Conservation (phyloP, 2,888 invertebrate genomes). For the Hypercompe scribonia region DNA sequence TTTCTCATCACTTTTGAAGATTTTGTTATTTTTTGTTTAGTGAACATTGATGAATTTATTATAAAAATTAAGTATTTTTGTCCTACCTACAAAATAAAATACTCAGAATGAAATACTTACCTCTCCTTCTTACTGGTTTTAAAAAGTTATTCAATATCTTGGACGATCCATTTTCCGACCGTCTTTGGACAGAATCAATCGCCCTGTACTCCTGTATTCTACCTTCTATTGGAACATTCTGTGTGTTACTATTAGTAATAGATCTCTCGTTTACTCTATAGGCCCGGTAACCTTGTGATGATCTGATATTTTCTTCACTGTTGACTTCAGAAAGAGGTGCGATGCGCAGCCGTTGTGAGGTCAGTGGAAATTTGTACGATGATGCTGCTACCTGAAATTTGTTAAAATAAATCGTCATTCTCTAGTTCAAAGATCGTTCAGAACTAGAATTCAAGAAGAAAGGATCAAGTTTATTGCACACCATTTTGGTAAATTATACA, state of each 20-base stretch:
- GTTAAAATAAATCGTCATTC: not conserved
- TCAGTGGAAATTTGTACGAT: constrained; percentile 31
- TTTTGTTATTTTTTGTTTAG: too few relatives aligned
- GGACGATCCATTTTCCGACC: constrained; percentile 29
- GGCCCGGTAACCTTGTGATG: not conserved
- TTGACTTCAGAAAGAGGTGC: constrained; percentile 4
- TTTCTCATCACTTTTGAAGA: too few relatives aligned
- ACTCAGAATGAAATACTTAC: constrained; percentile 4
- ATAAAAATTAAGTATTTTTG: too few relatives aligned
- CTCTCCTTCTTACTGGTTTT: constrained; percentile 20
- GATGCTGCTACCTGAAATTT: constrained; percentile 39
- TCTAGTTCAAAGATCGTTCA: not conserved
- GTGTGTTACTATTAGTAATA: constrained; percentile 5
- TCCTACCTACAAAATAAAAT: too few relatives aligned
- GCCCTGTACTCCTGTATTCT: constrained; percentile 10
- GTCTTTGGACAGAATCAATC: constrained; percentile 1
- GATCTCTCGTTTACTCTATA: constrained; percentile 18
- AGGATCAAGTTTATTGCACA: too few relatives aligned
- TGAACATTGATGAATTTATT: too few relatives aligned
- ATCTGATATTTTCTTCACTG: constrained; percentile 9
- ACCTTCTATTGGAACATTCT: constrained; percentile 2
- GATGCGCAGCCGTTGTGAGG: constrained; percentile 6
- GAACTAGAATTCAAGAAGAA: not conserved
- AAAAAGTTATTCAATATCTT: constrained; percentile 17
- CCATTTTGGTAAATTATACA: too few relatives aligned